phyloP scores from a whole-genome alignment of 2,888 invertebrate species.

The Gryllus longicercus region DNA sequence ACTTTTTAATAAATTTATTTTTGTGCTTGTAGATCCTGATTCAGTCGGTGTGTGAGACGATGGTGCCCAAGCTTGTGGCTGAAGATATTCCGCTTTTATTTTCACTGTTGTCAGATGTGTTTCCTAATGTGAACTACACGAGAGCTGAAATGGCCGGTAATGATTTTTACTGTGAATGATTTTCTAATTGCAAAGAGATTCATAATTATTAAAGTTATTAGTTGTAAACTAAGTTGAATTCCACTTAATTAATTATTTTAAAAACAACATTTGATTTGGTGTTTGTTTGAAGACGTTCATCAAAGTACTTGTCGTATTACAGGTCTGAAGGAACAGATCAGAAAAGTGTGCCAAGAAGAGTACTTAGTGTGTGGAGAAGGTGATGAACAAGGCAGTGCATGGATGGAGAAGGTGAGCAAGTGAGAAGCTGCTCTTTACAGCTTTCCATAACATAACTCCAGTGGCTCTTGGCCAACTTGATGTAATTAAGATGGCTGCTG shows the following conservation, averaged over 20 bases:
- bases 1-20: neutral
- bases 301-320: constrained; percentile 30
- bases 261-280: neutral
- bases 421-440: neutral
- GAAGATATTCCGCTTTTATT: constrained; percentile 98
- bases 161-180: neutral
- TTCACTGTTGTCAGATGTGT: constrained; percentile 96
- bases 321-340: constrained; percentile 86
- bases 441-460: neutral
- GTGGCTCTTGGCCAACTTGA: no score
- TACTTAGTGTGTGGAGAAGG: constrained; percentile 91
- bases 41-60: constrained; percentile 98
- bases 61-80: constrained; percentile 98
- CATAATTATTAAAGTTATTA: neutral
- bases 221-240: neutral
- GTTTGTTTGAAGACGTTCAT: neutral
- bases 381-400: constrained; percentile 85
- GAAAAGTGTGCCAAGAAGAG: constrained; percentile 92
- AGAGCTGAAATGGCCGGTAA: constrained; percentile 90
- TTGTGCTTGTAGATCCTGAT: constrained; percentile 73
- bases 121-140: constrained; percentile 95
- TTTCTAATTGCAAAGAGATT: neutral
- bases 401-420: constrained; percentile 91
- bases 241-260: neutral
- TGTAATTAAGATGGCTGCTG: no score